Percentiles rank a stretch among this genome's conserved stretches.
phyloP scores from a whole-genome alignment of 2,888 invertebrate genomes.

The Caradrina clavipalpis region DNA sequence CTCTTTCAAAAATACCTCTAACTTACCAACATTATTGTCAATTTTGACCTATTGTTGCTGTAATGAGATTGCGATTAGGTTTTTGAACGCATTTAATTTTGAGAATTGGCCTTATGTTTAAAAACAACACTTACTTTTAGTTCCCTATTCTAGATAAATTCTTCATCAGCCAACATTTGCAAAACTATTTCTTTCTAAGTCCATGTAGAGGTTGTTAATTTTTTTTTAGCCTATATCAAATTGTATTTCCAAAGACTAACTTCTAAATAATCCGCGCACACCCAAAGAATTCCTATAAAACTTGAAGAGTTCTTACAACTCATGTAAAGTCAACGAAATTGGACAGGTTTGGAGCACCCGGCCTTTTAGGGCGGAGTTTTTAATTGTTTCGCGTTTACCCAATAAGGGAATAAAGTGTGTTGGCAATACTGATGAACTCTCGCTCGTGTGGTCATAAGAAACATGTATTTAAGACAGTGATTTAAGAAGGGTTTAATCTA shows the following conservation, averaged over 20 bases:
- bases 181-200: neutral
- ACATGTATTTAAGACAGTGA: conserved; percentile 23
- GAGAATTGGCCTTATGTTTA: no score
- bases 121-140: no score
- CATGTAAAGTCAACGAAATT: conserved; percentile 64
- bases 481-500: conserved; percentile 44
- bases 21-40: no score
- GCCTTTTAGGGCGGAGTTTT: conserved; percentile 45
- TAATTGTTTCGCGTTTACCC: conserved; percentile 51
- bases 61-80: no score
- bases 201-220: neutral
- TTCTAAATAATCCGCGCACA: conserved; percentile 30
- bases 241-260: conserved; percentile 6
- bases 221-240: neutral
- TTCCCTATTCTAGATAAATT: no score
- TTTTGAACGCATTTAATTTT: no score
- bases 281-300: conserved; percentile 27
- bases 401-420: conserved; percentile 52
- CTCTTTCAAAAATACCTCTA: no score
- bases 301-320: conserved; percentile 48
- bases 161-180: no score
- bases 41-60: no score
- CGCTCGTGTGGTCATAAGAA: conserved; percentile 5
- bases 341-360: conserved; percentile 39
- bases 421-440: conserved; percentile 56